Evolutionary conservation across 2,113 vertebrate genomes (phyloP).

Genomic region (Channa argus): DNA sequence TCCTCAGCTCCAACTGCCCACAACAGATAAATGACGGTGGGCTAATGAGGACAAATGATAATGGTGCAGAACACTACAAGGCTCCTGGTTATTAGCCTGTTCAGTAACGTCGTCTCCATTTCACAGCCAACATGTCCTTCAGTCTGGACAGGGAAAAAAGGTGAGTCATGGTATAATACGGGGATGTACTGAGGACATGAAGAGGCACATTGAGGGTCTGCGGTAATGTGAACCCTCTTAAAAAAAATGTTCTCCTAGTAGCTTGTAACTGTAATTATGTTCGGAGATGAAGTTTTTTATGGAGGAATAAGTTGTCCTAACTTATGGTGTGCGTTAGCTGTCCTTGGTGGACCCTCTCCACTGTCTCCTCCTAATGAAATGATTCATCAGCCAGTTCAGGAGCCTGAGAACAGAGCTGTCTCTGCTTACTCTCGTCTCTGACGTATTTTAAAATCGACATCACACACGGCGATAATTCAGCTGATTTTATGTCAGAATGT

Average conservation of each 20-base stretch:
- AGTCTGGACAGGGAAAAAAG: constrained; percentile 10
- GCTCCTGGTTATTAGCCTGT: background rate
- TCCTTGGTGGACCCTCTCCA: background rate
- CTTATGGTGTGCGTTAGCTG: constrained; percentile 12
- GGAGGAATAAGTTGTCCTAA: constrained; percentile 17
- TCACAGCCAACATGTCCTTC: constrained; percentile 59
- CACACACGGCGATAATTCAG: too few species aligned
- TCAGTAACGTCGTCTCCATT: constrained; percentile 37
- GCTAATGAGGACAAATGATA: constrained; percentile 67
- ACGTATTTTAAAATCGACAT: too few species aligned
- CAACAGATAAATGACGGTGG: constrained; percentile 54
- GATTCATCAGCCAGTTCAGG: constrained; percentile 16
- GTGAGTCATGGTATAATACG: too few species aligned
- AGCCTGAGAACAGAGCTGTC: too few species aligned
- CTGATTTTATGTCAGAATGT: too few species aligned
- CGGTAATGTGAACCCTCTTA: constrained; percentile 15
- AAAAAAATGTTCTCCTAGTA: constrained; percentile 30
- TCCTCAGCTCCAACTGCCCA: constrained; percentile 40
- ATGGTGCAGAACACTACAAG: constrained; percentile 14
- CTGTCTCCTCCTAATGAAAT: constrained; percentile 6
- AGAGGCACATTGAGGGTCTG: background rate
- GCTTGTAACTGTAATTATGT: constrained; percentile 32
- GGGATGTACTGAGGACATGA: constrained; percentile 3
- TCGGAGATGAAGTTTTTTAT: constrained; percentile 24
- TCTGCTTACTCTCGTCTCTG: too few species aligned